phyloP scores from a whole-genome alignment of 1,140 invertebrate genomes.

The Drosophila rhopaloa region DNA sequence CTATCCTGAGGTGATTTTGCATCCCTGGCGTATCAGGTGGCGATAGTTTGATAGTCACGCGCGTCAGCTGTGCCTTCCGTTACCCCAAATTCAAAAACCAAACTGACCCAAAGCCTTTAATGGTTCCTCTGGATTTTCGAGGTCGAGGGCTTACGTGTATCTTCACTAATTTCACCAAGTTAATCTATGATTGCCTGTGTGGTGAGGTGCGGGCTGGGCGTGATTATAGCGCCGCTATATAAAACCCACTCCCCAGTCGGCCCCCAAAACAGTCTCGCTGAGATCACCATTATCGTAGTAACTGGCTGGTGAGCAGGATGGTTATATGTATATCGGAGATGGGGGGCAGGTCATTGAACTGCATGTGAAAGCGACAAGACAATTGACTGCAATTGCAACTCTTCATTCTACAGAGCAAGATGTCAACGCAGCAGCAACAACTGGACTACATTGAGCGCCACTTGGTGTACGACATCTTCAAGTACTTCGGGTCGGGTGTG shows the following conservation, averaged over 20 bases:
- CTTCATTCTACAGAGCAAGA: constrained; percentile 15
- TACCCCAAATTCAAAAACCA: background rate
- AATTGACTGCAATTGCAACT: constrained; percentile 13
- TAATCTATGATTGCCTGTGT: background rate
- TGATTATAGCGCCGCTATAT: background rate
- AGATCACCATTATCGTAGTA: background rate
- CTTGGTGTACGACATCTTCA: constrained; percentile 65
- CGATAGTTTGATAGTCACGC: constrained; percentile 6
- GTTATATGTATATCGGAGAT: background rate
- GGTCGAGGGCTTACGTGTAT: background rate
- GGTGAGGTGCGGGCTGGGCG: background rate
- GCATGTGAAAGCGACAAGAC: background rate
- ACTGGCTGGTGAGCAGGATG: background rate
- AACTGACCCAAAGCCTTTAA: background rate
- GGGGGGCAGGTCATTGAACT: background rate
- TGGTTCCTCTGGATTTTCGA: no score
- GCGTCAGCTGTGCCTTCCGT: background rate
- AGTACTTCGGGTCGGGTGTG: constrained; percentile 54
- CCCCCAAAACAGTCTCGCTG: background rate
- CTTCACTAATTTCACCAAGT: constrained; percentile 9
- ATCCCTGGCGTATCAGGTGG: background rate
- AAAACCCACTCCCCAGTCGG: background rate
- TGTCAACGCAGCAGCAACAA: constrained; percentile 65
- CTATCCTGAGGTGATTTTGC: background rate
- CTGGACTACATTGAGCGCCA: constrained; percentile 66